These are phyloP conservation scores for Parnassius orleans DNA, from an alignment of 2,888 invertebrate species.

Conservation along the genomic window DNA sequence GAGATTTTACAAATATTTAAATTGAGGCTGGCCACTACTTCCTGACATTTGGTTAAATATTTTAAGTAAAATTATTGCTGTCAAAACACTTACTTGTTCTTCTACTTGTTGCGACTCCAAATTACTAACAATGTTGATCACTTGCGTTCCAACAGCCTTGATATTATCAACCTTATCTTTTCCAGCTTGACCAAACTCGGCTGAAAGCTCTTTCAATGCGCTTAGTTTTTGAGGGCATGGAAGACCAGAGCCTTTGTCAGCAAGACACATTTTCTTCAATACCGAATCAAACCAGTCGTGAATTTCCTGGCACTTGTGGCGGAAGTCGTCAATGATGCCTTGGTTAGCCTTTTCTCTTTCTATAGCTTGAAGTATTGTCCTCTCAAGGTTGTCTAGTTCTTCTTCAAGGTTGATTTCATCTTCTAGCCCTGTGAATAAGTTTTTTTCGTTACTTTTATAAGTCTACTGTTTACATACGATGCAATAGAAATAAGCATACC, in stretches of 20 bases:
- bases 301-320: constrained; percentile 86
- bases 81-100: constrained; percentile 83
- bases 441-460: neutral
- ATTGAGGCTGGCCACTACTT: no score
- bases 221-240: constrained; percentile 90
- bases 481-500: no score
- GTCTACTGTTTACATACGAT: neutral
- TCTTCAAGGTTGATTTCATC: constrained; percentile 86
- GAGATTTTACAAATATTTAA: no score
- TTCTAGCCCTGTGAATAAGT: constrained; percentile 71
- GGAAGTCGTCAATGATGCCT: constrained; percentile 88
- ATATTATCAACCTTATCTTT: constrained; percentile 86
- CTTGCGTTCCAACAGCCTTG: constrained; percentile 85
- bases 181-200: constrained; percentile 87
- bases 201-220: constrained; percentile 86
- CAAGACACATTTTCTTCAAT: constrained; percentile 88
- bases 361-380: constrained; percentile 85
- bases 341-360: constrained; percentile 88
- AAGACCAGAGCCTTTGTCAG: constrained; percentile 91
- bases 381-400: constrained; percentile 86
- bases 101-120: constrained; percentile 94
- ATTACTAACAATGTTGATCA: constrained; percentile 91
- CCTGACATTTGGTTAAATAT: no score
- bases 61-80: no score
- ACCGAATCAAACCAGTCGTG: constrained; percentile 91